Base-by-base conservation (phyloP, 2,113 vertebrate species). In the Varanus salvator region DNA sequence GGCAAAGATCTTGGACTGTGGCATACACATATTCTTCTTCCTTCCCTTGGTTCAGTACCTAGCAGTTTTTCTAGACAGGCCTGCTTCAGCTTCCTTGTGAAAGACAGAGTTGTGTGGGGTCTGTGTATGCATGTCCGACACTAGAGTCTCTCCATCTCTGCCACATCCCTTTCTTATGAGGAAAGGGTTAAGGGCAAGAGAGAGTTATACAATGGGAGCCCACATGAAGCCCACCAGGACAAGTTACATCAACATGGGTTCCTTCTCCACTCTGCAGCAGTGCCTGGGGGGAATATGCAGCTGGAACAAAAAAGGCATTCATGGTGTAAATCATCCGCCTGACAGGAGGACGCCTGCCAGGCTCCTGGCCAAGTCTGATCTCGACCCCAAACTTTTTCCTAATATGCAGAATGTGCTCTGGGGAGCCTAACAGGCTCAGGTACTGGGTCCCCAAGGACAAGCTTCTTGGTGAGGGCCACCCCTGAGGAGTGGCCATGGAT, bases 231-330 rank as follows among this genome's bases (percentile, higher is more conserved):
- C 83, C 75, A 85, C 74, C 88, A 90, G 75, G 83, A 90, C 60
- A 68, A 89, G 66, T 34, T 38, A 54, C 57, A 85, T 85, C 88
- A 71, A 25, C 88, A 85, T 85, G 88, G 83, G 84, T 81, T 85
- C 38, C 83, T 90, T 85, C 84, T 71, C 88, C 50, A 80, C 44
- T 38, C 38, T 17, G 25, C 74, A 23, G 64, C 74, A 78, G 34
- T 23, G 83, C 88, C 88, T 29, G 74, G 85, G 75, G 88, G 60
- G 88, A 64, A 85, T 71, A 78, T n/a, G 83, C 83, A 66, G 9
- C 88, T 69, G 52, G 64, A 90, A 90, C 88, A 90, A 90, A 90
- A 90, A 90, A 54, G 83, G 83, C 74, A 90, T 90, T 90, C 88
- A 90, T 80, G 52, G 21, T 71, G 34, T 85, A 90, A 78, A 90